Percentiles rank a stretch among this genome's conserved stretches.
Evolutionary conservation across 2,888 invertebrate genomes (phyloP).

Genomic region (Thysanoteuthis rhombus): DNA sequence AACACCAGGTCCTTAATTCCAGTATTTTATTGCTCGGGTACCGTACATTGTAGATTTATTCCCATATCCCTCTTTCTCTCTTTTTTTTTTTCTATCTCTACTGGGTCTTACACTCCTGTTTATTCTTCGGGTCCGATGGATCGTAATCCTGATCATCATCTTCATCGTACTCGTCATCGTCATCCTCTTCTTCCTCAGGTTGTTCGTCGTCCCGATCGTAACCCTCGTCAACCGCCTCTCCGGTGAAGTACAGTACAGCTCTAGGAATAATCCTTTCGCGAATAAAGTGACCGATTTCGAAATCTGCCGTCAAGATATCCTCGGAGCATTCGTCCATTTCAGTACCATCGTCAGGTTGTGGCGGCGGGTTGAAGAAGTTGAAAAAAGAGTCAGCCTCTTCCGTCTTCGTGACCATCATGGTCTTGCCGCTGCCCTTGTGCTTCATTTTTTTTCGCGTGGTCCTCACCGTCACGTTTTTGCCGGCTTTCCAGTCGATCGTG

Average conservation of each 20-base stretch:
- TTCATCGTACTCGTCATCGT: neutral
- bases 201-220: neutral
- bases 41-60: neutral
- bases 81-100: neutral
- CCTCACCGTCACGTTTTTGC: neutral
- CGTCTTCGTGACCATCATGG: neutral
- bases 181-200: neutral
- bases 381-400: neutral
- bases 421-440: neutral
- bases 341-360: neutral
- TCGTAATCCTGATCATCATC: neutral
- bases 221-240: neutral
- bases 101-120: neutral
- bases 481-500: neutral
- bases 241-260: conserved; percentile 12
- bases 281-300: neutral
- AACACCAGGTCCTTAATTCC: neutral
- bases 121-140: neutral
- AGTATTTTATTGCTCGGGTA: neutral
- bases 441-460: neutral
- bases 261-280: neutral
- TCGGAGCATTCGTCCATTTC: conserved; percentile 12
- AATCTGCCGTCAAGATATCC: neutral
- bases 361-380: neutral
- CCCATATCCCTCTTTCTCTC: no score